These are phyloP conservation scores for Ophraella communa DNA, from an alignment of 2,888 invertebrate genomes.

Conservation along the genomic window DNA sequence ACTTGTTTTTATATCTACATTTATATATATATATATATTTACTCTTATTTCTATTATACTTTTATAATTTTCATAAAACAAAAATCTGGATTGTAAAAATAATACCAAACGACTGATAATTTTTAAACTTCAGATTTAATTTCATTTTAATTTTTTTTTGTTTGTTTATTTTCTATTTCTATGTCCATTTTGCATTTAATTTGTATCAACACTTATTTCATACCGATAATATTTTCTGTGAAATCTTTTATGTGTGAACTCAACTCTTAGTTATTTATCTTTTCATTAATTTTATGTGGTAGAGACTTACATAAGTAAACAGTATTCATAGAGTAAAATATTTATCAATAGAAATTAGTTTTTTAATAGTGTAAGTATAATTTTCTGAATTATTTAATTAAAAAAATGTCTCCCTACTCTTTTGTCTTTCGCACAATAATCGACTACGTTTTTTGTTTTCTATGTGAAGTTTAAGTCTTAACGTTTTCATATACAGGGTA, in stretches of 20 bases:
- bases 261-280: conserved; percentile 4
- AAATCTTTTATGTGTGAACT: neutral
- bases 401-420: conserved; percentile 27
- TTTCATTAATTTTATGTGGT: conserved; percentile 9
- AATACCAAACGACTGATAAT: conserved; percentile 16
- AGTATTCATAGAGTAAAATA: conserved; percentile 38
- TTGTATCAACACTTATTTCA: neutral
- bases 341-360: conserved; percentile 25
- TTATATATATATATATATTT: too few relatives aligned
- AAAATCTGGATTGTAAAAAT: conserved; percentile 10
- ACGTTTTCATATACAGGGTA: conserved; percentile 40
- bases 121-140: conserved; percentile 5
- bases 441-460: conserved; percentile 16
- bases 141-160: neutral
- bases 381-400: conserved; percentile 20
- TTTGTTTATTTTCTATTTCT: conserved; percentile 6
- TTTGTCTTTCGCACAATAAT: conserved; percentile 34
- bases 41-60: neutral
- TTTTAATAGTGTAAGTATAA: conserved; percentile 18
- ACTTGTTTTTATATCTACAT: conserved; percentile 3
- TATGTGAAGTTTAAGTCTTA: conserved; percentile 26
- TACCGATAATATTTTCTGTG: neutral
- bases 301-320: conserved; percentile 36
- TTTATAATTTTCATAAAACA: neutral
- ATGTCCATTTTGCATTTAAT: conserved; percentile 17